Evolutionary conservation across 2,888 invertebrate genomes (phyloP).

Genomic region (Acrobeloides nanus): DNA sequence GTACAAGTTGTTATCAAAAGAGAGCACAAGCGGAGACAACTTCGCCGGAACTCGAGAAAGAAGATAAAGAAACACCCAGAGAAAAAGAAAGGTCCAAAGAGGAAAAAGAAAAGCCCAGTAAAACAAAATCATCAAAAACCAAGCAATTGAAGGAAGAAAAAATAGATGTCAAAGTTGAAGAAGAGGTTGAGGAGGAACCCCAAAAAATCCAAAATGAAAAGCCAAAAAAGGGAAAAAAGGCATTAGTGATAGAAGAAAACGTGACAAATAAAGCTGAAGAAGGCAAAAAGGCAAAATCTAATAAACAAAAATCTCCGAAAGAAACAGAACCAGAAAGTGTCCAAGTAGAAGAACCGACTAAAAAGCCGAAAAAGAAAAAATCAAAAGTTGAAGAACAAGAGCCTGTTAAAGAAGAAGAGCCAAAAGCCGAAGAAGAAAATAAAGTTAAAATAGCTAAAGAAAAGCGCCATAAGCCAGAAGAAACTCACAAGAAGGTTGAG

Average conservation of each 20-base stretch:
- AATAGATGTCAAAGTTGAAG: slow-evolving; percentile 9
- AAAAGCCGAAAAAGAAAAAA: slow-evolving; percentile 14
- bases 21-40: slow-evolving; percentile 22
- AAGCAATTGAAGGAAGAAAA: slow-evolving; percentile 12
- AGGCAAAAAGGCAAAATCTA: slow-evolving; percentile 12
- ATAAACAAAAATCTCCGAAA: slow-evolving; percentile 13
- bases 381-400: slow-evolving; percentile 20
- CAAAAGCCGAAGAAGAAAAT: slow-evolving; percentile 9
- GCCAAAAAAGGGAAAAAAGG: slow-evolving; percentile 11
- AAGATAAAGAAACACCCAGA: slow-evolving; percentile 10
- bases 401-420: slow-evolving; percentile 6
- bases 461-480: slow-evolving; percentile 1
- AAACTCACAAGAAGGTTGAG: slow-evolving; percentile 5
- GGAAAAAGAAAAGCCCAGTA: slow-evolving; percentile 7
- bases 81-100: slow-evolving; percentile 12
- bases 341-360: background rate
- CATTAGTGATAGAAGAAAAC: slow-evolving; percentile 6
- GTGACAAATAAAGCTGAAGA: slow-evolving; percentile 11
- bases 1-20: slow-evolving; percentile 40
- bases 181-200: slow-evolving; percentile 9
- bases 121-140: slow-evolving; percentile 6
- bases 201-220: slow-evolving; percentile 9
- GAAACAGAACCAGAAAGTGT: slow-evolving; percentile 3
- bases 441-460: slow-evolving; percentile 2
- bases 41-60: slow-evolving; percentile 10